Evolutionary conservation across 2,113 vertebrate species (phyloP), one percentile per base, ranked within the genome.

Genomic region (Gasterosteus aculeatus): DNA sequence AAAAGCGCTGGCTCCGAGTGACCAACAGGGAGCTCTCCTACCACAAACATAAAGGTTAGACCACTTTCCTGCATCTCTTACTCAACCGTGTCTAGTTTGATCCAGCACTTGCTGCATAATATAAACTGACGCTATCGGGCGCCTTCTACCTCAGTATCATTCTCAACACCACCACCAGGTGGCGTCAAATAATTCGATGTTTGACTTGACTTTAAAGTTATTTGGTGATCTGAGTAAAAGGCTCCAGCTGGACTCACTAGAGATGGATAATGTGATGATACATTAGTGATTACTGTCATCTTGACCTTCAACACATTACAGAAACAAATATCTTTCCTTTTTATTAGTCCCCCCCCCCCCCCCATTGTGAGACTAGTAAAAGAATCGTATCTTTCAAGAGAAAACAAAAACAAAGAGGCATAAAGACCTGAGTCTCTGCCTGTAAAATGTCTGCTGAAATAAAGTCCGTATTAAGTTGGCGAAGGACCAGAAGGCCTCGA

Each of bases 1-100:
- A 99, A 83, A 99, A 97, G 80, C 90, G 97, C 10, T 99, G 97
- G 97, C 97, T 99, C 85, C 95, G 95, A 78, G 88, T 99, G 85
- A 98, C 97, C 80, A 98, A 94, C 86, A 94, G 95, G 88, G 96
- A 99, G 82, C 95, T 99, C 39, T 95, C 96, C 41, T 99, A 99
- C 88, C 97, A 97, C 90, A 99, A 97, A 77, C 95, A 97, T 35
- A 96, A 95, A 97, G 97, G 98, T 98, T 90, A 83, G 78, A 39
- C 2, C 31, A 7, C 1, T 31, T n/a, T 58, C 26, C 39, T 1
- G 26, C 18, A 44, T 42, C 54, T 49, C 14, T 5, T 19, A 46
- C 18, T 19, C 14, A 63, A 44, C 7, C 3, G 19, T 10, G 31
- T 3, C 3, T 14, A 19, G 14, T 38, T 76, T 42, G 12, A 42